phyloP scores from a whole-genome alignment of 2,797 vertebrate genomes.

The Falco columbarius region DNA sequence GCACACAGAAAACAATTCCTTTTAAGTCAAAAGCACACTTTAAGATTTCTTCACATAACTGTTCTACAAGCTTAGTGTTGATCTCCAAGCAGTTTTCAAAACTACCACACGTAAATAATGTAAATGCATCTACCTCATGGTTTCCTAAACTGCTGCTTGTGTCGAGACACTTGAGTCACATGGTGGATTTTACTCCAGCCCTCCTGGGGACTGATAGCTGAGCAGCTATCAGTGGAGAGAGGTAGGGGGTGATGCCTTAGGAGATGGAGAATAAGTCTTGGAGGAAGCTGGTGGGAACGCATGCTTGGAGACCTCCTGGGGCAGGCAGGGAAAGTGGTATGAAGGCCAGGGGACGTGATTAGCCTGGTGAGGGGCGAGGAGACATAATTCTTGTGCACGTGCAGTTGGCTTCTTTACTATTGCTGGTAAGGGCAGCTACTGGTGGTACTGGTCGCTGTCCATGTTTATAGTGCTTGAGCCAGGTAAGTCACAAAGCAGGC shows the following conservation, averaged over 20 bases:
- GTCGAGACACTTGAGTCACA: not conserved
- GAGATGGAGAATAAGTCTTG: not conserved
- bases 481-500: not conserved
- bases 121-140: not conserved
- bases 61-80: not conserved
- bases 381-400: rapidly evolving
- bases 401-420: not conserved
- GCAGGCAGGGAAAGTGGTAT: rapidly evolving
- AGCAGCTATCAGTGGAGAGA: not conserved
- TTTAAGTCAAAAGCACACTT: not conserved
- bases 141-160: not conserved
- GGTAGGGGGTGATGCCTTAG: not conserved
- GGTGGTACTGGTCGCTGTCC: not conserved
- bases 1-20: not conserved
- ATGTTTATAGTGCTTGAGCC: not conserved
- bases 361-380: rapidly evolving
- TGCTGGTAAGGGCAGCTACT: not conserved
- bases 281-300: not conserved
- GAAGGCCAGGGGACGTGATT: not conserved
- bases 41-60: not conserved
- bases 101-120: not conserved
- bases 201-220: not conserved
- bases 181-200: not conserved
- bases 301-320: not conserved
- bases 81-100: not conserved